phyloP scores from a whole-genome alignment of 2,113 vertebrate species.

The Syrmaticus mikado region DNA sequence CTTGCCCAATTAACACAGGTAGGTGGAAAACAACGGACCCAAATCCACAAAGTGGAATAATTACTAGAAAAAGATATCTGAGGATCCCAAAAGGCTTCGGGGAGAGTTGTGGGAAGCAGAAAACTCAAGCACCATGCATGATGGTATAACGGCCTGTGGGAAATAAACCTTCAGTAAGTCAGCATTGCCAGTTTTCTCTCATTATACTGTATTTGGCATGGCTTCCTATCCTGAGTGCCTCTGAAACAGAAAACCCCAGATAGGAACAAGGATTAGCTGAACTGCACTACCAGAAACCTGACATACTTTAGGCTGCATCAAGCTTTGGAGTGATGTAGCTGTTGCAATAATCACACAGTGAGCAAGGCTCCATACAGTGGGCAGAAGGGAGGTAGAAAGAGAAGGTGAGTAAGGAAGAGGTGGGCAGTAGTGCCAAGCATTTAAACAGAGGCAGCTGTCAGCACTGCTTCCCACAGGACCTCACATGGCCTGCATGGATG shows the following conservation, averaged over 20 bases:
- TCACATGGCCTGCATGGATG: background rate
- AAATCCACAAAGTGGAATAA: constrained; percentile 18
- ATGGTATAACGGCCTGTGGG: background rate
- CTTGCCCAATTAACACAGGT: constrained; percentile 2
- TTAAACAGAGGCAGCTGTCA: background rate
- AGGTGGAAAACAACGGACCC: background rate
- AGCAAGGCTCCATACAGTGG: rapidly evolving
- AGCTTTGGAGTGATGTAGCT: background rate
- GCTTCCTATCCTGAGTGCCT: background rate
- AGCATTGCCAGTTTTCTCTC: constrained; percentile 12
- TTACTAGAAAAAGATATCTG: constrained; percentile 7
- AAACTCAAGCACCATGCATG: background rate
- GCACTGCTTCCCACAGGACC: background rate
- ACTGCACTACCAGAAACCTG: background rate
- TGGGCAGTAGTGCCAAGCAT: background rate
- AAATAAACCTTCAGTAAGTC: constrained; percentile 29
- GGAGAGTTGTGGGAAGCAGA: constrained; percentile 3
- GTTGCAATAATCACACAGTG: background rate
- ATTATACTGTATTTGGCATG: background rate
- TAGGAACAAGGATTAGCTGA: constrained; percentile 34
- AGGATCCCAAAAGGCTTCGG: constrained; percentile 16
- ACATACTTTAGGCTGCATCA: background rate
- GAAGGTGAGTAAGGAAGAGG: rapidly evolving
- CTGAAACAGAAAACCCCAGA: constrained; percentile 26
- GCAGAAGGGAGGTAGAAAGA: background rate